Percentiles rank a stretch among this genome's conserved stretches.
Evolutionary conservation across 2,797 vertebrate species (phyloP).

Genomic region (Ptychobarbus kaznakovi): DNA sequence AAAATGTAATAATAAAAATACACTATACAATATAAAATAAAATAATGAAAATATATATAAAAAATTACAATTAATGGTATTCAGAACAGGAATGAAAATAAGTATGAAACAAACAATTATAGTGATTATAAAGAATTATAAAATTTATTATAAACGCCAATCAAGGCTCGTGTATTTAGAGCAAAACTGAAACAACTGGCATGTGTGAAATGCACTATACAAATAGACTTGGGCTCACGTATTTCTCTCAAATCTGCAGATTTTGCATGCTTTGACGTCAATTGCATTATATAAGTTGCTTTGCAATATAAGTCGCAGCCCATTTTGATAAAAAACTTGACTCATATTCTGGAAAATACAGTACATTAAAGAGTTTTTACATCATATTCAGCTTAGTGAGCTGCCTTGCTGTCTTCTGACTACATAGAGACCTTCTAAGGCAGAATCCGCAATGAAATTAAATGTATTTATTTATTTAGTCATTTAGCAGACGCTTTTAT

Average conservation of each 20-base stretch:
- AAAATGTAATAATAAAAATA: too few species aligned
- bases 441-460: background rate
- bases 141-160: background rate
- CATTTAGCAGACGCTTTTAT: too few species aligned
- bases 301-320: background rate
- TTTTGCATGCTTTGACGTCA: background rate
- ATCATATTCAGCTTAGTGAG: background rate
- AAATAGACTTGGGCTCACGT: background rate
- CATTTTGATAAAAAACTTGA: background rate
- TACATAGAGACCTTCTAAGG: background rate
- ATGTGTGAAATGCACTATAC: background rate
- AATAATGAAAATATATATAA: too few species aligned
- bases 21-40: too few species aligned
- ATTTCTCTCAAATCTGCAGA: background rate
- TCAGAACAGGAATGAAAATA: background rate
- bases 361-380: background rate
- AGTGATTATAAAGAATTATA: background rate
- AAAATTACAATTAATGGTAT: background rate
- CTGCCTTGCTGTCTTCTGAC: background rate
- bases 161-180: background rate
- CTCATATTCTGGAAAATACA: background rate
- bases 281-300: background rate
- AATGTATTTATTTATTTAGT: too few species aligned
- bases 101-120: background rate
- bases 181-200: background rate